Evolutionary conservation across 2,797 vertebrate genomes (phyloP).

Genomic region (Argyrosomus regius): DNA sequence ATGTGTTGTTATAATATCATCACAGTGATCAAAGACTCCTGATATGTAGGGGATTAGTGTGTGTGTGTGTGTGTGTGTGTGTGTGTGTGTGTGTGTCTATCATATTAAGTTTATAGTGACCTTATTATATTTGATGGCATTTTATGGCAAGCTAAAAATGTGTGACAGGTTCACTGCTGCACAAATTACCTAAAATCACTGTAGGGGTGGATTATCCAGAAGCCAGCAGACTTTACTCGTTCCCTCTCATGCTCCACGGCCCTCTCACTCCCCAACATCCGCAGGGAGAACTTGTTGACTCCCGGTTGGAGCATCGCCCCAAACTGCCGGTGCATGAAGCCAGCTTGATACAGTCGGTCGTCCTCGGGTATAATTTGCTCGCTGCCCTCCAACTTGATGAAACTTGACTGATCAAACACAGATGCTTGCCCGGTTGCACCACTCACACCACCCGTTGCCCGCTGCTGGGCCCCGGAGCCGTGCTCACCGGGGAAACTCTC

Average conservation of each 20-base stretch:
- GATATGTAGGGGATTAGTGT: constrained; percentile 7
- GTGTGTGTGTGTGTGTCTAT: not conserved
- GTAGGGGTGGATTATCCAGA: constrained; percentile 99
- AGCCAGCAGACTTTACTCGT: constrained; percentile 96
- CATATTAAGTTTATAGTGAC: constrained; percentile 9
- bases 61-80: not conserved
- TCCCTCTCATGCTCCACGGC: constrained; percentile 98
- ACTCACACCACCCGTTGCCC: constrained; percentile 59
- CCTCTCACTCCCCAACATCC: constrained; percentile 99
- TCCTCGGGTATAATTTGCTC: constrained; percentile 93
- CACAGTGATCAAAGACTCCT: constrained; percentile 17
- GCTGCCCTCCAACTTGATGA: constrained; percentile 91
- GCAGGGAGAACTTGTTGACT: constrained; percentile 99
- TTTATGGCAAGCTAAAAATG: not conserved
- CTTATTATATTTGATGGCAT: not conserved
- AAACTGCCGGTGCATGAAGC: constrained; percentile 98
- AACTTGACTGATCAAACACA: constrained; percentile 85
- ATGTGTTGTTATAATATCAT: constrained; percentile 19
- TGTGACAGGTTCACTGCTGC: constrained; percentile 46
- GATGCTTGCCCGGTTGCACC: constrained; percentile 78
- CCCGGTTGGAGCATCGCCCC: constrained; percentile 97
- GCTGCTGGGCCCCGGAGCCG: constrained; percentile 76
- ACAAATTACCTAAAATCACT: constrained; percentile 97
- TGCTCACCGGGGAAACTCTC: constrained; percentile 83
- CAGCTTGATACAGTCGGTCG: constrained; percentile 91